Evolutionary conservation across 2,113 vertebrate species (phyloP), one percentile per base, ranked within the genome.

Genomic region (Kryptolebias marmoratus): DNA sequence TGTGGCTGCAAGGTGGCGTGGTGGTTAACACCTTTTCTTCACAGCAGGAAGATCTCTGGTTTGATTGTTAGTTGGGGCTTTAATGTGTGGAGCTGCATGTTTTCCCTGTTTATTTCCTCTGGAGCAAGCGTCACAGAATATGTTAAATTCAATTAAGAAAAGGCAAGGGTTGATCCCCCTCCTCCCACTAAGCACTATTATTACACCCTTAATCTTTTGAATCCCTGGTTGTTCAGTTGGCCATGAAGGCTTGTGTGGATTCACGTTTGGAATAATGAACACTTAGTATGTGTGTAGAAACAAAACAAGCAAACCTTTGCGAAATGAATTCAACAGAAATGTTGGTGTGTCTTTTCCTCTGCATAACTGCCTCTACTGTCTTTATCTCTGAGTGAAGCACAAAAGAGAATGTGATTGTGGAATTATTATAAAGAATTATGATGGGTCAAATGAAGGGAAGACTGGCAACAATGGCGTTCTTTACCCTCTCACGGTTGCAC

Each of bases 381-480:
- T 75, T 70, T 71, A 59, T 81, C 50, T 42, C 47, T 16, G 32
- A 27, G 47, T 5, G n/a, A 8, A 57, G 55, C 61, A 85, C 78
- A 87, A 87, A 89, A 30, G 42, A 2, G 64, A 74, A 56, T n/a
- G 54, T 64, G 50, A 88, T 77, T 77, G 79, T 88, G 55, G 67
- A 82, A 81, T 74, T 48, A n/a, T 67, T 47, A 53, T 44, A 69
- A 68, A 76, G 79, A 79, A 82, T 63, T 70, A 78, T 22, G 31
- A 73, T 14, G 47, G 79, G 82, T 88, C 82, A 87, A 77, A 79
- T n/a, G 63, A 81, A 64, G 77, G 64, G 65, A 71, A 67, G 75
- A 65, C 44, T n/a, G 11, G 58, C 61, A 85, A 91, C 88, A 90
- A 86, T 91, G 73, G 15, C 18, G 18, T 88, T 81, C 86, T 88